These are phyloP conservation scores for Drosophila azteca DNA, from an alignment of 1,140 invertebrate species.

Conservation along the genomic window DNA sequence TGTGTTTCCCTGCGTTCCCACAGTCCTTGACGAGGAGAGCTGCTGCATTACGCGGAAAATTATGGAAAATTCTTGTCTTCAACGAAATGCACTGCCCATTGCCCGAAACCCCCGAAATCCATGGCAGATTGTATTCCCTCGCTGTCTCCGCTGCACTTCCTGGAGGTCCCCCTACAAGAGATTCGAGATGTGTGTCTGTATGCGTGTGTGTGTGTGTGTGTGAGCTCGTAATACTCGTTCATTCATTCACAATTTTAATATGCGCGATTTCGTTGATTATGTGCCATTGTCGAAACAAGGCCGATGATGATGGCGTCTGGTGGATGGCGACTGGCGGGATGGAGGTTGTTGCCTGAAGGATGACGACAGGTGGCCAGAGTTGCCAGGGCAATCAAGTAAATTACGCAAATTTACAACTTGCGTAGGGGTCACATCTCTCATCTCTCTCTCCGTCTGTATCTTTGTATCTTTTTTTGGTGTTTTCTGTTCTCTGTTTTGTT, in stretches of 20 bases:
- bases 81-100: no score
- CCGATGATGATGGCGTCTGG: neutral
- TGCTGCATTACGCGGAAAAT: no score
- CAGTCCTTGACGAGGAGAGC: no score
- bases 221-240: slow-evolving; percentile 16
- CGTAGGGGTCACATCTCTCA: slow-evolving; percentile 32
- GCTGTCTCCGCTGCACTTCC: no score
- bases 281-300: slow-evolving; percentile 48
- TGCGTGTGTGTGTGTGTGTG: neutral
- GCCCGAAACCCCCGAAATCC: no score
- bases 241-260: slow-evolving; percentile 50
- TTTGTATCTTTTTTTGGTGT: neutral
- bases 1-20: no score
- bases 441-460: slow-evolving; percentile 13
- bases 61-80: no score
- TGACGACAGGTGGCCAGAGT: slow-evolving; percentile 51
- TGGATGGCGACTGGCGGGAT: neutral
- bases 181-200: neutral
- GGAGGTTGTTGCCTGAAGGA: neutral
- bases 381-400: slow-evolving; percentile 65
- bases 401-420: slow-evolving; percentile 68
- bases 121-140: no score
- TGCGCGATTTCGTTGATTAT: slow-evolving; percentile 63
- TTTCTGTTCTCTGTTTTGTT: slow-evolving; percentile 44
- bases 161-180: neutral